phyloP scores from a whole-genome alignment of 2,888 invertebrate genomes.

The Bruchidius siliquastri region DNA sequence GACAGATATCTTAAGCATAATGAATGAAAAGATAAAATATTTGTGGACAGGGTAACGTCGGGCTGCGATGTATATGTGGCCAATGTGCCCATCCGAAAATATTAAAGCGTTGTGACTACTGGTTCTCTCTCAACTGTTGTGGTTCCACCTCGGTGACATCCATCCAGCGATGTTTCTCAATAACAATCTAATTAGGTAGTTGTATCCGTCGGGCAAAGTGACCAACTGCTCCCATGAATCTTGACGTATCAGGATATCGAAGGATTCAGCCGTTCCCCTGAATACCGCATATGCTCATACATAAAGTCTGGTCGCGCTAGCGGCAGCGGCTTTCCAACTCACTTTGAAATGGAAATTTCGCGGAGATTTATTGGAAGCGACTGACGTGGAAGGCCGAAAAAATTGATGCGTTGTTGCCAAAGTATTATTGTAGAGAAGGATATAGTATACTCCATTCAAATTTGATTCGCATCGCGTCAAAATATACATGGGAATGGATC shows the following conservation, averaged over 20 bases:
- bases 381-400: constrained; percentile 1
- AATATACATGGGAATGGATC: too few species aligned
- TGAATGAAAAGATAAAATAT: too few species aligned
- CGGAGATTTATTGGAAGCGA: constrained; percentile 2
- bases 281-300: neutral
- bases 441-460: too few species aligned
- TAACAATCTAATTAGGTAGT: neutral
- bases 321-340: neutral
- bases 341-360: constrained; percentile 5
- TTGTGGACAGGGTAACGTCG: too few species aligned
- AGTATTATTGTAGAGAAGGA: neutral
- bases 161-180: neutral
- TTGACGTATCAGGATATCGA: neutral
- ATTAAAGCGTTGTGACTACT: too few species aligned
- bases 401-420: neutral
- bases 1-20: too few species aligned
- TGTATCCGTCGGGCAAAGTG: neutral
- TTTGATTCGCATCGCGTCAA: too few species aligned
- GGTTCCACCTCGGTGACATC: neutral
- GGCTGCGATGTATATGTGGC: too few species aligned
- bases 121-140: neutral
- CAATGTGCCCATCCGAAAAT: too few species aligned
- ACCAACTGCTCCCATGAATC: neutral
- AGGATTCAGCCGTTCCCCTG: neutral
- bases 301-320: neutral